Evolutionary conservation across 2,113 vertebrate genomes (phyloP), one percentile per base, ranked within the genome.

Genomic region (Chaenogobius annularis): DNA sequence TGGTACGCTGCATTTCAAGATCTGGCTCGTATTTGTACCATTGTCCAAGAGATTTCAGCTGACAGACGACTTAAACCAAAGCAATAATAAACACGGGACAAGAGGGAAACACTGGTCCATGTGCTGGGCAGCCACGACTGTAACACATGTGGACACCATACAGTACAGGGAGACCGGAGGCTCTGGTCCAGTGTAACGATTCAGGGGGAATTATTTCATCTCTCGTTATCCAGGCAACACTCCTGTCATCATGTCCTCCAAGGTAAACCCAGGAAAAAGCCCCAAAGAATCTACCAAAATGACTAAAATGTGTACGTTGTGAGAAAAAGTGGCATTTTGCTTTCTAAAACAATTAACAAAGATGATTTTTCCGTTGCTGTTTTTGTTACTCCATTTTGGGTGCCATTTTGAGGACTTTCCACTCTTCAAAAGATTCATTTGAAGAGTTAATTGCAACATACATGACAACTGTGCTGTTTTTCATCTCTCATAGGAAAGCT

Each of bases 31-130:
- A 43, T 83, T 55, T 47, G 72, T 70, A 73, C 54, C 47, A 26
- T 0, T 6, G 77, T 79, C 56, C 1, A 59, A 68, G 75, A 82
- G 75, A 13, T 64, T 11, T 46, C 70, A 61, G 79, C 82, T 80
- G 83, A 90, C 73, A 81, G 81, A 84, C 64, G 80, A 80, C 75
- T 83, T 75, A 74, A 69, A 75, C 73, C 70, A 52, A 48, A 54
- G 74, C 74, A 81, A 87, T 82, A 90, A 90, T 84, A 89, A 88
- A 89, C 83, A 87, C 1, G 47, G 73, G 69, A 83, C 79, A 79
- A 7, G 66, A 69, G 69, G 67, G 77, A 74, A 88, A 87, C 84
- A 70, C 44, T 73, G 69, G 87, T 90, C 85, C 81, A 10, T 62
- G 65, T 78, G 75, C 78, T 83, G 88, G 90, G 77, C 71, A 62